Conservation (phyloP, 64 coral and sea anemone species). For the Dendronephthya gigantea region DNA sequence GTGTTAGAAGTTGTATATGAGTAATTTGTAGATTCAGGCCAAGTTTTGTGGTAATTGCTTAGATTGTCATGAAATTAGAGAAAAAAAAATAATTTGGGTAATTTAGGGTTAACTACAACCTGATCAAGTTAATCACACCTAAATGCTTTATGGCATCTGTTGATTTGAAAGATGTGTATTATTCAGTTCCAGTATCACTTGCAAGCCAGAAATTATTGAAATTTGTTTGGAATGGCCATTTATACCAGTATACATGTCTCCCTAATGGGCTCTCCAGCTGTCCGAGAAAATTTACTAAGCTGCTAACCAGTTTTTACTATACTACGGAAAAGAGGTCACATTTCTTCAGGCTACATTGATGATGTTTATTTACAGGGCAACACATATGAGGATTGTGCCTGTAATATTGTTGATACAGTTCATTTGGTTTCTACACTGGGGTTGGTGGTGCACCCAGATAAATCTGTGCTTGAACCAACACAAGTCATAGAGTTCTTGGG, state of each 20-base stretch:
- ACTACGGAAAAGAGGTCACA: neutral
- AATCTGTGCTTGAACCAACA: neutral
- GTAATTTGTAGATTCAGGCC: too few species aligned
- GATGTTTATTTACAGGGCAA: conserved; percentile 18
- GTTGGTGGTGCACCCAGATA: conserved; percentile 6
- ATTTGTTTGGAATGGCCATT: neutral
- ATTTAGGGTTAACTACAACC: too few species aligned
- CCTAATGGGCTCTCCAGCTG: neutral
- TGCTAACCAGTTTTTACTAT: neutral
- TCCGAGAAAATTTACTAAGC: neutral
- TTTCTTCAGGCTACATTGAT: conserved; percentile 9
- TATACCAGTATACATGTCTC: neutral
- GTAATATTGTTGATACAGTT: neutral
- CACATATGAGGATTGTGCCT: neutral
- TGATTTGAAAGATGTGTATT: neutral
- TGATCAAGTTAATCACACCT: neutral
- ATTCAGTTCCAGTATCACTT: neutral
- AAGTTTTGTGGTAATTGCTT: too few species aligned
- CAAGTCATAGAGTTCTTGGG: neutral
- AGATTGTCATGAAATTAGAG: too few species aligned
- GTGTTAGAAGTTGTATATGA: too few species aligned
- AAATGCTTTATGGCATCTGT: neutral
- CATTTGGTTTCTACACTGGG: neutral
- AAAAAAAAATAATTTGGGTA: too few species aligned
- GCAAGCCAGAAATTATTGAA: neutral